Evolutionary conservation across 2,113 vertebrate species (phyloP).

Genomic region (Lanius ludovicianus): DNA sequence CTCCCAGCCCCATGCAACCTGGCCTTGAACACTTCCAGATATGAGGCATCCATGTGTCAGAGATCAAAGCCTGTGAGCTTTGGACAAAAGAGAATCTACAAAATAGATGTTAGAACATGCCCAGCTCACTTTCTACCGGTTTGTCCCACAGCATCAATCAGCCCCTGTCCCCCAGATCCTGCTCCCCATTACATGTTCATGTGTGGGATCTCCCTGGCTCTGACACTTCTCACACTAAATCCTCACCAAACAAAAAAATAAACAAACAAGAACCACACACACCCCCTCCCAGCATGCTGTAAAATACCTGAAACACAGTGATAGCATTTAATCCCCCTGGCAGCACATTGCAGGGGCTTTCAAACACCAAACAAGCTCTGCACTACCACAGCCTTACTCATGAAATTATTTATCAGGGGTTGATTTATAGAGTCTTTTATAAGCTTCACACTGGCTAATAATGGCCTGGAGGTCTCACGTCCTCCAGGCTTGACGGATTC

Average conservation of each 20-base stretch:
- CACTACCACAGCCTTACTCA: background rate
- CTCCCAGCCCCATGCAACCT: background rate
- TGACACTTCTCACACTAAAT: background rate
- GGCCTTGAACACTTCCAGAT: background rate
- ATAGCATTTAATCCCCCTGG: constrained; percentile 70
- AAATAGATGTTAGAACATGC: background rate
- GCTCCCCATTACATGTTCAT: background rate
- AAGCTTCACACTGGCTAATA: constrained; percentile 65
- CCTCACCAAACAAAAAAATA: background rate
- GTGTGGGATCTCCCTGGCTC: constrained; percentile 1
- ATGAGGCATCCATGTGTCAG: background rate
- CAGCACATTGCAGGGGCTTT: constrained; percentile 54
- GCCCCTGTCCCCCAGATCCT: background rate
- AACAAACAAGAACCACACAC: background rate
- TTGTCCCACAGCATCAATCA: background rate
- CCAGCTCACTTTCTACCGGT: background rate
- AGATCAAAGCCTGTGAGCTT: background rate
- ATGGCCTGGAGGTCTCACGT: constrained; percentile 54
- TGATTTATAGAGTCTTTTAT: constrained; percentile 68
- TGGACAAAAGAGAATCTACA: background rate
- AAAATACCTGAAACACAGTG: constrained; percentile 57
- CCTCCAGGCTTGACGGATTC: constrained; percentile 54
- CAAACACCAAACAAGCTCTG: constrained; percentile 24
- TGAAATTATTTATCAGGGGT: constrained; percentile 71
- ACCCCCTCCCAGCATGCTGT: background rate